A percentile compares a stretch with the other conserved stretches of the same genome.
These are phyloP conservation scores for Megastigmus dorsalis DNA, from an alignment of 2,888 invertebrate species.

Conservation along the genomic window DNA sequence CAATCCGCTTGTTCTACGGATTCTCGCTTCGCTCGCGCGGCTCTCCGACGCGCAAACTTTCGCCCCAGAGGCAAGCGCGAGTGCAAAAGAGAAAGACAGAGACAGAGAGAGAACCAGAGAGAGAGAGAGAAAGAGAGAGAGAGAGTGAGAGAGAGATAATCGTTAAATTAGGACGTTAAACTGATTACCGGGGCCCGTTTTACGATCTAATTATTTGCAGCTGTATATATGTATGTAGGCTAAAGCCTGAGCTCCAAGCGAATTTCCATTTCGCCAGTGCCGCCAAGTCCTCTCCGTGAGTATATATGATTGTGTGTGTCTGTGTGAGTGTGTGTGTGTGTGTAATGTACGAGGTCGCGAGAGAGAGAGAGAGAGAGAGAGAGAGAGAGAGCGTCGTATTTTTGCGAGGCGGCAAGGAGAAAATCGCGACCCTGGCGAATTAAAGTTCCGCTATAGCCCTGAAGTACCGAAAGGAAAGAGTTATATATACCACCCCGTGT, in stretches of 20 bases:
- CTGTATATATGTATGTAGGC: not conserved
- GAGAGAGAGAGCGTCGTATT: not conserved
- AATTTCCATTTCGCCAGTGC: constrained; percentile 23
- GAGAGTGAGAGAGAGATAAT: constrained; percentile 52
- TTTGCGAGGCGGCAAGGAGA: not conserved
- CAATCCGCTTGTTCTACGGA: constrained; percentile 59
- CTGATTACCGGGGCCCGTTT: constrained; percentile 61
- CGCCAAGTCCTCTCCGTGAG: no score
- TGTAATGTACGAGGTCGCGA: no score
- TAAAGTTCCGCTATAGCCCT: constrained; percentile 16
- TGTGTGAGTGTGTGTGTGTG: no score
- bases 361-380: no score
- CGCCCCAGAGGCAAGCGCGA: no score
- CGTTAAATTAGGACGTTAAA: constrained; percentile 62
- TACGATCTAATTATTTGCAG: constrained; percentile 62
- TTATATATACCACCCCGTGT: not conserved
- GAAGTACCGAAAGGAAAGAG: constrained; percentile 6
- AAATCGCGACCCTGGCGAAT: constrained; percentile 4
- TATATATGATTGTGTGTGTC: no score
- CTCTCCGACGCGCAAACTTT: constrained; percentile 48
- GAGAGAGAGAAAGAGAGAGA: not conserved
- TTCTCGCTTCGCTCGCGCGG: constrained; percentile 22
- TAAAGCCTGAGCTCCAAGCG: no score
- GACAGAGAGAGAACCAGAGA: constrained; percentile 54
- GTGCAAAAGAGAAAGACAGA: not conserved